These are phyloP conservation scores for Trichomalopsis sarcophagae DNA, from an alignment of 1,140 invertebrate genomes.

Conservation along the genomic window DNA sequence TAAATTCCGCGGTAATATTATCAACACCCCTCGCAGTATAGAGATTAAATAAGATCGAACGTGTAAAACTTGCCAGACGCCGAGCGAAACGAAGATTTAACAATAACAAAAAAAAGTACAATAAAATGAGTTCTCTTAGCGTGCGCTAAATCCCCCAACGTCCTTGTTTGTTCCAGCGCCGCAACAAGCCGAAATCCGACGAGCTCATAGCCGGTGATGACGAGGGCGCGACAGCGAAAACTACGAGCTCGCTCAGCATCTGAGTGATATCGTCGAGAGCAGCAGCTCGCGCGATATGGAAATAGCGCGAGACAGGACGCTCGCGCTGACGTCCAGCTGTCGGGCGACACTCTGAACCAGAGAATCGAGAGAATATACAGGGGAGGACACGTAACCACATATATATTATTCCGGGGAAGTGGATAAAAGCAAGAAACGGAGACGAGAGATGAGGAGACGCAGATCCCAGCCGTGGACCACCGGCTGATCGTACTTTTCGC, in stretches of 20 bases:
- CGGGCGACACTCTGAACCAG: not conserved
- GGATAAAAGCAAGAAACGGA: not conserved
- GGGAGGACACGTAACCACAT: not conserved
- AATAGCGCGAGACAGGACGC: not conserved
- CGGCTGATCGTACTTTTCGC: slow-evolving; percentile 23
- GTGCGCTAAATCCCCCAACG: not conserved
- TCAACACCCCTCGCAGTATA: not conserved
- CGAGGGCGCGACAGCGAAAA: not conserved
- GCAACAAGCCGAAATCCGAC: not conserved
- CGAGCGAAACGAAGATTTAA: too few relatives aligned
- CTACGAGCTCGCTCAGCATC: not conserved
- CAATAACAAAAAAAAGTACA: too few relatives aligned
- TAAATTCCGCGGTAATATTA: not conserved
- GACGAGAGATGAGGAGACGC: slow-evolving; percentile 18
- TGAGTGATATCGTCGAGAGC: not conserved
- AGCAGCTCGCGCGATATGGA: not conserved
- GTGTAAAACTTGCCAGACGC: too few relatives aligned
- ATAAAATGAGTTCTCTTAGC: too few relatives aligned
- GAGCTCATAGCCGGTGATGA: not conserved
- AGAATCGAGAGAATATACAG: not conserved
- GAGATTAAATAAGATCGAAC: too few relatives aligned
- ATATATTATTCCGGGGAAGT: not conserved
- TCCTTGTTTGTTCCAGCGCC: not conserved
- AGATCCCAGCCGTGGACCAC: slow-evolving; percentile 28
- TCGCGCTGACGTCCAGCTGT: not conserved